phyloP scores from a whole-genome alignment of 1,140 invertebrate genomes.

The Calephelis nemesis region DNA sequence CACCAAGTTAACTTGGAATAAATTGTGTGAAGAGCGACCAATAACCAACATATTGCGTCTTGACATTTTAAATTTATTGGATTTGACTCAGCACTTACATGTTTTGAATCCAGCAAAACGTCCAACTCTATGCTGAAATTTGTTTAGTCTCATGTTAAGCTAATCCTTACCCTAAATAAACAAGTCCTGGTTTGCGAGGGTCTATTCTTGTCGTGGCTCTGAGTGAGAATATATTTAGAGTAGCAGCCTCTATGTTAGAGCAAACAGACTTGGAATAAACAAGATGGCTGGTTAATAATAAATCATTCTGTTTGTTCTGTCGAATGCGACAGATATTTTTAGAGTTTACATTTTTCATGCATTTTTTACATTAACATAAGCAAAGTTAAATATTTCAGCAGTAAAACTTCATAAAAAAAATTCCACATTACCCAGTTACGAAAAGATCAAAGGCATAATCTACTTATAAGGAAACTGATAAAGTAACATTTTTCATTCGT shows the following conservation, averaged over 20 bases:
- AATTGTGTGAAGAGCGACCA: too few relatives aligned
- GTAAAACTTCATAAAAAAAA: too few relatives aligned
- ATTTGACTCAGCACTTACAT: not conserved
- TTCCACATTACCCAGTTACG: too few relatives aligned
- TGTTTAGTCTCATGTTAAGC: not conserved
- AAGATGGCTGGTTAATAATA: not conserved
- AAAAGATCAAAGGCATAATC: too few relatives aligned
- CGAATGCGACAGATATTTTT: not conserved
- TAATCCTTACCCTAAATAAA: conserved; percentile 9
- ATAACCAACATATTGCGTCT: not conserved
- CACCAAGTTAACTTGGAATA: too few relatives aligned
- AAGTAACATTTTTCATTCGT: too few relatives aligned
- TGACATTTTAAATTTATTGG: not conserved
- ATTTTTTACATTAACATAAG: too few relatives aligned
- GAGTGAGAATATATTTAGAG: not conserved
- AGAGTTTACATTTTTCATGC: too few relatives aligned
- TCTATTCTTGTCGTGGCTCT: not conserved
- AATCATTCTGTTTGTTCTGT: not conserved
- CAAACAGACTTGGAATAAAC: not conserved
- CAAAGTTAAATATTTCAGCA: too few relatives aligned
- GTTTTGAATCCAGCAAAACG: not conserved
- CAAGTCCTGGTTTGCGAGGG: not conserved
- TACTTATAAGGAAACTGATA: too few relatives aligned
- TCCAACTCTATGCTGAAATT: not conserved
- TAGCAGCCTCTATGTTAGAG: not conserved